phyloP scores from a whole-genome alignment of 2,888 invertebrate genomes.

The Brenthis ino region DNA sequence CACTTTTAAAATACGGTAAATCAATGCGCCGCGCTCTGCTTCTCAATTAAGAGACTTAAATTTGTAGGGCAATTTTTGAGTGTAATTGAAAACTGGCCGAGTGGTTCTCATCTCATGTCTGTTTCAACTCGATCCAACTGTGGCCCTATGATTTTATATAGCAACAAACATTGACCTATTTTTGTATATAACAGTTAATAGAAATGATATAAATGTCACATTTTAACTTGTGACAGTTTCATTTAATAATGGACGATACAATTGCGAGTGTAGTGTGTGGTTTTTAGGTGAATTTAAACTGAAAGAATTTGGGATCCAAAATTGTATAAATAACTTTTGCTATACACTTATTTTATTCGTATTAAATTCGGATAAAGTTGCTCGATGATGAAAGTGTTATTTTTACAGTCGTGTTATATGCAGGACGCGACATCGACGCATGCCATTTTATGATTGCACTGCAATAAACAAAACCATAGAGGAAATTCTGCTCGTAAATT shows the following conservation, averaged over 20 bases:
- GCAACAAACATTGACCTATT: not conserved
- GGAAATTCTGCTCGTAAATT: too few species aligned
- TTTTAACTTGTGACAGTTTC: not conserved
- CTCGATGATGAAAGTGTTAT: constrained; percentile 1
- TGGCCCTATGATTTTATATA: too few species aligned
- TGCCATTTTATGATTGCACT: too few species aligned
- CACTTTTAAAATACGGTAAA: too few species aligned
- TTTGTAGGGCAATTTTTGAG: too few species aligned
- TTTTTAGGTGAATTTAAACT: not conserved
- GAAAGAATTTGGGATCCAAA: not conserved
- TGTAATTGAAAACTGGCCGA: too few species aligned
- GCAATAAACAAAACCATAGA: too few species aligned
- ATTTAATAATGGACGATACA: constrained; percentile 8
- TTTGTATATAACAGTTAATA: not conserved
- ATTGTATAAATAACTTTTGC: constrained; percentile 16
- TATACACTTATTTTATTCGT: constrained; percentile 21
- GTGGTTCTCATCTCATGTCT: too few species aligned
- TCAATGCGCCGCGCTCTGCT: too few species aligned
- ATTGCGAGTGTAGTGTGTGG: not conserved
- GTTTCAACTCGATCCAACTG: too few species aligned
- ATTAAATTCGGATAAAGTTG: constrained; percentile 19
- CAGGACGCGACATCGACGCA: not conserved
- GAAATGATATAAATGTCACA: too few species aligned
- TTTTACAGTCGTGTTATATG: not conserved
- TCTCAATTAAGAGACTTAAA: too few species aligned